Conservation (phyloP, 2,888 invertebrate species). For the Pyrochroa serraticornis region DNA sequence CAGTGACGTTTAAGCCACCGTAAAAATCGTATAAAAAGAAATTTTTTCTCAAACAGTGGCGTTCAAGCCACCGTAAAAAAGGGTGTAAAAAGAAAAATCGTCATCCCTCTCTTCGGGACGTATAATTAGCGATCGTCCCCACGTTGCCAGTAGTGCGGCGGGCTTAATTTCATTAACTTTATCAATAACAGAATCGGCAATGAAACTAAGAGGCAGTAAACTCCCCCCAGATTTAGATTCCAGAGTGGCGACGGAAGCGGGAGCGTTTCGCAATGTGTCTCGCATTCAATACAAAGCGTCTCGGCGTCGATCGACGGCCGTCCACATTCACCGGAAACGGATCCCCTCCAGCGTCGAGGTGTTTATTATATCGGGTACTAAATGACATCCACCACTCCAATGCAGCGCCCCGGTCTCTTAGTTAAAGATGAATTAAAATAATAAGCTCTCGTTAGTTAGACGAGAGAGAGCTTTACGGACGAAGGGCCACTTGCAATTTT, state of each 20-base stretch:
- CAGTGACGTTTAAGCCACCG: too few relatives aligned
- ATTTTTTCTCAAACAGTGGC: too few relatives aligned
- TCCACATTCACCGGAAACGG: slow-evolving; percentile 28
- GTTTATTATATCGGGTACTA: slow-evolving; percentile 39
- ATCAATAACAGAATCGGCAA: slow-evolving; percentile 45
- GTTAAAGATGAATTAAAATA: slow-evolving; percentile 19
- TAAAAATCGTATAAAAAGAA: too few relatives aligned
- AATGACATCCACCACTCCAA: slow-evolving; percentile 32
- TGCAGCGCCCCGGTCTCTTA: slow-evolving; percentile 2
- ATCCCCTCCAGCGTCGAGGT: slow-evolving; percentile 31
- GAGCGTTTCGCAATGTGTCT: slow-evolving; percentile 18
- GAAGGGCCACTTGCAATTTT: background rate
- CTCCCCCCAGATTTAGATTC: slow-evolving; percentile 34
- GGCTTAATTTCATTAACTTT: slow-evolving; percentile 51
- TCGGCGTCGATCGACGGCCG: slow-evolving; percentile 26
- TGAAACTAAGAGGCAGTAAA: slow-evolving; percentile 42
- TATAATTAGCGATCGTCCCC: too few relatives aligned
- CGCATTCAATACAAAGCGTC: slow-evolving; percentile 29
- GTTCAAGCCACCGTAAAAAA: too few relatives aligned
- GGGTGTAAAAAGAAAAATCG: too few relatives aligned
- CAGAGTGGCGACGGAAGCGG: slow-evolving; percentile 24
- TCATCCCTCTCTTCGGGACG: too few relatives aligned
- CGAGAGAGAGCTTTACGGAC: background rate
- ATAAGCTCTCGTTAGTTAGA: slow-evolving; percentile 7
- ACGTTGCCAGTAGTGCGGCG: slow-evolving; percentile 17